Conservation (phyloP, 1,140 invertebrate species). For the Caenorhabditis briggsae region DNA sequence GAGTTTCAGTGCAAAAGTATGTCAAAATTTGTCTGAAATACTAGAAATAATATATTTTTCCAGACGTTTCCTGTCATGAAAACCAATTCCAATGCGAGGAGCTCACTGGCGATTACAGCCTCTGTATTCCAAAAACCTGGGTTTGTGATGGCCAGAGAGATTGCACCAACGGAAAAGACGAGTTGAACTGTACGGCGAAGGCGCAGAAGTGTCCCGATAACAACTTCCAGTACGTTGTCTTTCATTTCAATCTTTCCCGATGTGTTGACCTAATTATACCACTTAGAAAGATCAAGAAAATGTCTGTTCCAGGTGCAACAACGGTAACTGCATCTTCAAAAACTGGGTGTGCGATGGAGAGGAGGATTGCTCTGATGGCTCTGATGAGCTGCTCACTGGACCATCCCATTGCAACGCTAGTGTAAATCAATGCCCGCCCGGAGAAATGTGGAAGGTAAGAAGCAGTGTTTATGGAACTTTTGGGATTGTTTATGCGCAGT, state of each 20-base stretch:
- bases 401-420: constrained; percentile 68
- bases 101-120: constrained; percentile 53
- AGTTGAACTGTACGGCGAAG: constrained; percentile 84
- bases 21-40: neutral
- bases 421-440: neutral
- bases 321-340: constrained; percentile 84
- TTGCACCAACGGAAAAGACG: constrained; percentile 84
- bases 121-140: constrained; percentile 83
- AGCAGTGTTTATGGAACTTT: constrained; percentile 17
- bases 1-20: constrained; percentile 78
- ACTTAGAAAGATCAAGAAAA: constrained; percentile 2
- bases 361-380: constrained; percentile 83
- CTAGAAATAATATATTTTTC: neutral
- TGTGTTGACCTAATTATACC: constrained; percentile 14
- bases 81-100: constrained; percentile 66
- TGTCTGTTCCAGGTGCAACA: constrained; percentile 44
- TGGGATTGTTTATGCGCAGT: constrained; percentile 5
- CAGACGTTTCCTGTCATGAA: constrained; percentile 62
- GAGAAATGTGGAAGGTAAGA: constrained; percentile 43
- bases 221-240: constrained; percentile 76
- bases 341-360: constrained; percentile 87
- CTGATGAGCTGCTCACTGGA: constrained; percentile 77
- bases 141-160: constrained; percentile 83
- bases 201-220: constrained; percentile 81
- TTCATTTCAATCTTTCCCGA: constrained; percentile 23